phyloP scores from a whole-genome alignment of 2,113 vertebrate species.

The Tragulus kanchil region DNA sequence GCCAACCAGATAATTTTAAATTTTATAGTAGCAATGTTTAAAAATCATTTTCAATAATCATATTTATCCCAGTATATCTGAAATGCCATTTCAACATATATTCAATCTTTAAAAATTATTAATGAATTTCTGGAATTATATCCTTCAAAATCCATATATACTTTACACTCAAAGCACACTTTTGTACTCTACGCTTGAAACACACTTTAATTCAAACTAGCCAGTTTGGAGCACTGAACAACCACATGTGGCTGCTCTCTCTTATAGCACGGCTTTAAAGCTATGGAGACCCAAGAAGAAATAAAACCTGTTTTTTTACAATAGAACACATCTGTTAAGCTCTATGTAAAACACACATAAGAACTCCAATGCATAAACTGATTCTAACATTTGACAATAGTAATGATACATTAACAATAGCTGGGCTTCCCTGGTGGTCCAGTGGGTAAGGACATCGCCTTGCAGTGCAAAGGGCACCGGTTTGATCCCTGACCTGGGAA shows the following conservation, averaged over 20 bases:
- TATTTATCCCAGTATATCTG: not conserved
- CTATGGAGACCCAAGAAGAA: not conserved
- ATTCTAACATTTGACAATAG: slow-evolving; percentile 17
- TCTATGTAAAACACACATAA: not conserved
- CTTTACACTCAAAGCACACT: not conserved
- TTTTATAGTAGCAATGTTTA: not conserved
- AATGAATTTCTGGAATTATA: not conserved
- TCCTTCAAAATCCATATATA: not conserved
- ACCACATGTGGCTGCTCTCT: not conserved
- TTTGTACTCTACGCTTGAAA: not conserved
- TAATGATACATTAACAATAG: not conserved
- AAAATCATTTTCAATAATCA: not conserved
- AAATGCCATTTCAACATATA: slow-evolving; percentile 27
- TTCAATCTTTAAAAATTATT: not conserved
- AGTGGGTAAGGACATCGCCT: no score
- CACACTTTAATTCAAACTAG: not conserved
- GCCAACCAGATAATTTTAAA: not conserved
- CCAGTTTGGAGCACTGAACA: not conserved
- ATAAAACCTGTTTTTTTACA: not conserved
- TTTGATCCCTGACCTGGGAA: no score
- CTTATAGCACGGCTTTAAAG: not conserved
- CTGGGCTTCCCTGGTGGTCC: no score
- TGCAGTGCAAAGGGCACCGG: no score
- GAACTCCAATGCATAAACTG: not conserved
- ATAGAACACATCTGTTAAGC: not conserved